Evolutionary conservation across 1,140 invertebrate genomes (phyloP), one percentile per base, ranked within the genome.

Genomic region (Panagrolaimus sp.): DNA sequence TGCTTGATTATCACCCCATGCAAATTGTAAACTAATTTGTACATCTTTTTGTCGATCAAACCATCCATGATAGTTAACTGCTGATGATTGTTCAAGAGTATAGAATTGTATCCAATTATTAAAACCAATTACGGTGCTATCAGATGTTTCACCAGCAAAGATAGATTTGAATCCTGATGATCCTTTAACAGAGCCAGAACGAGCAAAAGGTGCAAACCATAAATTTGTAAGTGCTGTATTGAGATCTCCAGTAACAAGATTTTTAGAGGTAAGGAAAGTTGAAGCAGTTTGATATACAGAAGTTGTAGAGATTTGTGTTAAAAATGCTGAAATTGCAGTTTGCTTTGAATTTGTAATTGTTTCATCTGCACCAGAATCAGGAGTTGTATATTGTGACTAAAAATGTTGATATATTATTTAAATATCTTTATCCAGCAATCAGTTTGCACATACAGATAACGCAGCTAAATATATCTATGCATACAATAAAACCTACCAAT

Each of bases 41-140:
- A 47, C 65, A 57, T 27, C 65, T 31, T 66, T 66, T 14, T 66
- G 42, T 13, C 65, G 42, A 31, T 57, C 23, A 42, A 48, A 66
- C 65, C 65, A 66, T 16, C 65, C 65, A 31, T 66, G 65, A 42
- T 66, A 66, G 20, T 66, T 66, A 0, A 66, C 42, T 14, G 31
- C 46, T n/a, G 14, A 20, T 8, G 65, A n/a, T n/a, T 45, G 23
- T 57, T 66, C 65, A 25, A 47, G 65, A 11, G 42, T 44, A 42
- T 66, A 66, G 20, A 66, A 66, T 25, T 57, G 65, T 5, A 66
- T 43, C 65, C 65, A 66, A 31, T 66, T 66, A 42, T 44, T 47
- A 31, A 47, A 57, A 1, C 65, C 65, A n/a, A 42, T 47, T 11
- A 66, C 65, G 11, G 20, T 57, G 11, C 42, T 20, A n/a, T 9